These are phyloP conservation scores for Drosophila virilis DNA, from an alignment of 1,140 invertebrate species.

Conservation along the genomic window DNA sequence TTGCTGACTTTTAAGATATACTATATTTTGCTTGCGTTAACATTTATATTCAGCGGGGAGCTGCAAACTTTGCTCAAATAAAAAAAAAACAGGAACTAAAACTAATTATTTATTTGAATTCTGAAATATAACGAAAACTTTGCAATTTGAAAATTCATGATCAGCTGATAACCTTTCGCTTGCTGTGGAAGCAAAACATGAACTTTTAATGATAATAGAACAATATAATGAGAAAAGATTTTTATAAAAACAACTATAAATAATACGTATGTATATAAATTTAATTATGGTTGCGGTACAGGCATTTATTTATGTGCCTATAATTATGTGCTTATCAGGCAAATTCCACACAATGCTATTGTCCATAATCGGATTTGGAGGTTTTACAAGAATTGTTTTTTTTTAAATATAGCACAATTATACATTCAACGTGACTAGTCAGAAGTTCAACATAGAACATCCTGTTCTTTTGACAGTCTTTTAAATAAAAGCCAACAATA, in stretches of 20 bases:
- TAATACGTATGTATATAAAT: neutral
- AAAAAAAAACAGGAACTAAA: neutral
- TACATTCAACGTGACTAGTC: no score
- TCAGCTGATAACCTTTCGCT: conserved; percentile 8
- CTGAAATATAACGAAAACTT: neutral
- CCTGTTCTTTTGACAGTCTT: no score
- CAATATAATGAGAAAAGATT: neutral
- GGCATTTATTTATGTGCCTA: neutral
- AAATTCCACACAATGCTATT: neutral
- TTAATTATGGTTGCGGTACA: neutral
- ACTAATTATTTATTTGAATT: neutral
- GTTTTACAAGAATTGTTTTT: neutral
- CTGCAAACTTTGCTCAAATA: neutral
- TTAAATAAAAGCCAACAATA: no score
- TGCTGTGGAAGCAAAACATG: neutral
- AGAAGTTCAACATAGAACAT: no score
- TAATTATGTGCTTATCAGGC: neutral
- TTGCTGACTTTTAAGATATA: neutral
- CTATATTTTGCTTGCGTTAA: neutral
- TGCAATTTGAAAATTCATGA: conserved; percentile 1
- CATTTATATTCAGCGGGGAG: neutral
- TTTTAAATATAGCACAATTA: no score
- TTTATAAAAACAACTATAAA: neutral
- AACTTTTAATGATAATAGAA: conserved; percentile 6
- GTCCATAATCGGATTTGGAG: neutral